phyloP scores from a whole-genome alignment of 2,113 vertebrate genomes.

The Aviceda subcristata region DNA sequence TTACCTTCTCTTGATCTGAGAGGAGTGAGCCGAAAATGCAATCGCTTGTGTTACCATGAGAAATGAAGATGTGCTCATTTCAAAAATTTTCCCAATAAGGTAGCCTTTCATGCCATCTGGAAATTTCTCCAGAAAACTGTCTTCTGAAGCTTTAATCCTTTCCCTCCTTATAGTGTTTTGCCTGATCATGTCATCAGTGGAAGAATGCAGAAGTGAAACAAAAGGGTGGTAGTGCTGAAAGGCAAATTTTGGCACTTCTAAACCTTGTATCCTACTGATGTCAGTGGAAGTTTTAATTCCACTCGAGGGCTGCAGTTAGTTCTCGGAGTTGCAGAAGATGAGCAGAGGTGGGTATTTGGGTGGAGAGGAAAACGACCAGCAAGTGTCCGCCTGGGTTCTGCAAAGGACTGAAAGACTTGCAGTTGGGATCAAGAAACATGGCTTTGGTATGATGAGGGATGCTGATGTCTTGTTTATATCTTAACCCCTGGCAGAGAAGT shows the following conservation, averaged over 20 bases:
- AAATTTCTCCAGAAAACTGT: background rate
- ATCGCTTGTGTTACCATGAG: background rate
- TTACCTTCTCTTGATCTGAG: background rate
- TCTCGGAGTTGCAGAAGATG: background rate
- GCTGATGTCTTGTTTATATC: background rate
- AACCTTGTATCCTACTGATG: background rate
- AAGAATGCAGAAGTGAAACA: background rate
- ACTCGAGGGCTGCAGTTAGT: background rate
- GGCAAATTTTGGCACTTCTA: background rate
- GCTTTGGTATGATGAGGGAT: background rate
- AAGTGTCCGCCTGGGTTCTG: background rate
- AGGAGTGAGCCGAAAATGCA: background rate
- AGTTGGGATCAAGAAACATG: background rate
- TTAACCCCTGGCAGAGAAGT: background rate
- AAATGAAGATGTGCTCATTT: background rate
- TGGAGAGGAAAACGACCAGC: background rate
- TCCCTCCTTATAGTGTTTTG: background rate
- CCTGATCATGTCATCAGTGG: background rate
- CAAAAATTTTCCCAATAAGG: background rate
- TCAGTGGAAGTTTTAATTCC: background rate
- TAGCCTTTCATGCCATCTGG: background rate
- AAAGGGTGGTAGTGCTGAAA: background rate
- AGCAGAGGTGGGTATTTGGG: background rate
- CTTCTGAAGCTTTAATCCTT: background rate
- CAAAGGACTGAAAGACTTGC: background rate